Base-by-base conservation (phyloP, 2,888 invertebrate species). In the Trissoscelio sp. region DNA sequence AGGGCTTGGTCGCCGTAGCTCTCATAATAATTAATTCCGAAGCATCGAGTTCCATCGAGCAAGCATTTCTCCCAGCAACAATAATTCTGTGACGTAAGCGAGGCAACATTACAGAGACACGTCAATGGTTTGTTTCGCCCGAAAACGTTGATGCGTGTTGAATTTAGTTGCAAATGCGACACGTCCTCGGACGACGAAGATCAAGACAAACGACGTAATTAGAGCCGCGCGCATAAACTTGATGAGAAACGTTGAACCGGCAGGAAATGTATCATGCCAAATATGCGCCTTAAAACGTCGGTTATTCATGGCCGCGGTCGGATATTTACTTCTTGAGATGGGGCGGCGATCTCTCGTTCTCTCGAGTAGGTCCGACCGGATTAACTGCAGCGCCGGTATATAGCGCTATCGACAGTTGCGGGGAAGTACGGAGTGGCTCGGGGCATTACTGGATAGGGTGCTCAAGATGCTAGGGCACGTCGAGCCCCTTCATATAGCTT, bases 401-500 rank as follows among this genome's bases (percentile, higher is more conserved):
- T 83, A 87, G 85, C 84, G 84, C 84, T 82, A 87, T 84, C 81
- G 84, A 86, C 82, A 87, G 84, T 87, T 86, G 82, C 81, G 78
- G 66, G 79, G 75, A 58, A 53, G 51, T 3, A 34, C 31, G 74
- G 34, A 48, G 82, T 82, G 81, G 55, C 75, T 80, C 70, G 77
- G 84, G 85, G 77, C 64, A 77, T 67, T 83, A n/a, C n/a, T n/a
- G 88, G 88, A 88, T 88, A 87, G 88, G 88, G 88, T 90, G 89
- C 90, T 91, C 91, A 90, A 91, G 91, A 91, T 91, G 91, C 91
- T 88, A 85, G 89, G 86, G 90, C 90, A 91, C 91, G 91, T 91
- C 90, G 90, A 89, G 90, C 87, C 88, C 90, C 90, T 90, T 91
- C 89, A 90, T 91, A 90, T 88, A 90, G 89, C 90, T 87, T 90